Evolutionary conservation across 1,140 invertebrate genomes (phyloP), one percentile per base, ranked within the genome.

Genomic region (Triops cancriformis): DNA sequence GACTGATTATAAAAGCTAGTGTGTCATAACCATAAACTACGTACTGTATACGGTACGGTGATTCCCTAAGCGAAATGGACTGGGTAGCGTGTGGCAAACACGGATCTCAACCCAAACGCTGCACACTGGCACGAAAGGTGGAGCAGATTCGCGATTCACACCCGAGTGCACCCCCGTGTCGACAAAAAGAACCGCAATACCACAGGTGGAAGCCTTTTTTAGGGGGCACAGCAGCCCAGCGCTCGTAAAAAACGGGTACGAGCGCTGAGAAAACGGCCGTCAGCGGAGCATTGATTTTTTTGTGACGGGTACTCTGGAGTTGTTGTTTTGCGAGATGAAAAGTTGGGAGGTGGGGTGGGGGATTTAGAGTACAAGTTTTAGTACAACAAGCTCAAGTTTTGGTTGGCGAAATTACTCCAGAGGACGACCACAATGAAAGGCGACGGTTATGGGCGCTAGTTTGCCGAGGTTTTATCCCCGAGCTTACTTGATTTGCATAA

Each of bases 1-100:
- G 51, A 14, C 51, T 64, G 51, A 64, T 64, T 64, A 64, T 64
- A 64, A 64, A 37, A 64, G 51, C 51, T 64, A 64, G 51, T 64
- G 14, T 64, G 51, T 64, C 51, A 10, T 64, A 64, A 23, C 31
- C 31, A 7, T 37, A 37, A 37, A 37, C 31, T n/a, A 64, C 51
- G 51, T 14, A 64, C 14, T 23, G 23, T 64, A 64, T 23, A 64
- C 51, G 51, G 51, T 64, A n/a, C 51, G 31, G 10, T 23, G 18
- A 23, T 64, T 64, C 7, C 23, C 18, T 18, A 64, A 64, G 18
- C 23, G 51, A 18, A 64, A 6, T 64, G 6, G 51, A 18, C 18
- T 64, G 10, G 6, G 23, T 64, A 64, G 14, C 51, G 51, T 64
- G 51, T n/a, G 10, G 51, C 51, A n/a, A 64, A 10, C 51, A 18